Percentiles rank a stretch among this genome's conserved stretches.
Evolutionary conservation across 2,797 vertebrate species (phyloP).

Genomic region (Labroides dimidiatus): DNA sequence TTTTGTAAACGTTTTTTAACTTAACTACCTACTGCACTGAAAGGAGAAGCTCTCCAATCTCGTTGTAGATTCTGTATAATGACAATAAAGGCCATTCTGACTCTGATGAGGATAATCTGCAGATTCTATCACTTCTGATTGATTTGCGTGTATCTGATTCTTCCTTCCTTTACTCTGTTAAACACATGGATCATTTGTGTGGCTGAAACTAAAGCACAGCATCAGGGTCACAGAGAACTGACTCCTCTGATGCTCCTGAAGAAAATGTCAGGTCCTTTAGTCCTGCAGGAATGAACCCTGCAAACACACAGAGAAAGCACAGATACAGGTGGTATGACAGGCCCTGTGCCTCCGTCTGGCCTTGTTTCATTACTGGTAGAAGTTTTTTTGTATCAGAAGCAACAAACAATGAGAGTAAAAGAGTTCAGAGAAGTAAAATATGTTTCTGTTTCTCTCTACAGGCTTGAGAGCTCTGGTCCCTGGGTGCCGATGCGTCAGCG

Average conservation of each 20-base stretch:
- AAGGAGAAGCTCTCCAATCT: no score
- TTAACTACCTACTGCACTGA: no score
- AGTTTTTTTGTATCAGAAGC: background rate
- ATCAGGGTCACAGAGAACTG: background rate
- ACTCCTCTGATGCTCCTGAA: background rate
- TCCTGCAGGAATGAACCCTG: conserved; percentile 7
- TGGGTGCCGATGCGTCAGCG: conserved; percentile 82
- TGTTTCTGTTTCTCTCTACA: conserved; percentile 55
- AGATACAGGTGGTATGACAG: conserved; percentile 15
- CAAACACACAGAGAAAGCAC: conserved; percentile 11
- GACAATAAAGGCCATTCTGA: no score
- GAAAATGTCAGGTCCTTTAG: conserved; percentile 56
- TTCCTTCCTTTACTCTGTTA: no score
- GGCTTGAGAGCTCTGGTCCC: conserved; percentile 66
- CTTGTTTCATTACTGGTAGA: background rate
- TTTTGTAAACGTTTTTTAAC: no score
- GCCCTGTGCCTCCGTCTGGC: background rate
- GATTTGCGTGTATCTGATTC: no score
- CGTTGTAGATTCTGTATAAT: no score
- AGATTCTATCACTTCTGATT: no score
- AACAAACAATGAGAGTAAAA: background rate
- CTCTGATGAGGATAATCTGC: no score
- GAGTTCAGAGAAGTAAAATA: background rate
- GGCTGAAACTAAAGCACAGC: background rate
- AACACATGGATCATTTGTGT: no score